These are phyloP conservation scores for Brachyptera risi DNA, from an alignment of 2,888 invertebrate species.

Conservation along the genomic window DNA sequence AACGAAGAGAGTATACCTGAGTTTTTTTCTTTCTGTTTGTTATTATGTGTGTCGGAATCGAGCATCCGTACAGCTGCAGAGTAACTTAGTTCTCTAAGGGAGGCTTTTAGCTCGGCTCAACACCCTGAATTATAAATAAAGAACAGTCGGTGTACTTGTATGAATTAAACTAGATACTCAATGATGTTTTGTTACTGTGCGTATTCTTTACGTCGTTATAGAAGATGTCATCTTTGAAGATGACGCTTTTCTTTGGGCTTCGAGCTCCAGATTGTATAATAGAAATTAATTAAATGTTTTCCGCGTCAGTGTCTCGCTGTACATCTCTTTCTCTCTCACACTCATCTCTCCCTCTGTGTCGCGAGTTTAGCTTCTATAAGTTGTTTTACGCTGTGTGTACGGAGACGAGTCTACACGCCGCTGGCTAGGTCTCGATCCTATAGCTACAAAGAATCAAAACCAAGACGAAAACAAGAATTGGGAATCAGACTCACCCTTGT, in stretches of 20 bases:
- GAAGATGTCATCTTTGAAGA: neutral
- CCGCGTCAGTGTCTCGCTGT: neutral
- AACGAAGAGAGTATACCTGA: slow-evolving; percentile 20
- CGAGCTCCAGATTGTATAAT: neutral
- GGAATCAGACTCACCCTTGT: slow-evolving; percentile 18
- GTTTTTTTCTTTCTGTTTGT: slow-evolving; percentile 7
- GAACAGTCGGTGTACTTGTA: neutral
- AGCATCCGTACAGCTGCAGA: slow-evolving; percentile 5
- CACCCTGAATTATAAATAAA: slow-evolving; percentile 13
- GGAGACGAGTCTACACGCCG: neutral
- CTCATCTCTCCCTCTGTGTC: neutral
- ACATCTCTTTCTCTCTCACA: neutral
- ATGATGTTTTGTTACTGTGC: too few relatives aligned
- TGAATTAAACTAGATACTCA: neutral
- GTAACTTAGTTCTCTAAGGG: neutral
- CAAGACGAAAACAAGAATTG: slow-evolving; percentile 18
- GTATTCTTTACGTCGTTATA: neutral
- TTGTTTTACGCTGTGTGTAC: neutral
- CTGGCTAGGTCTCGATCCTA: neutral
- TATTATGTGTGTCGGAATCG: too few relatives aligned
- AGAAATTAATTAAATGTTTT: neutral
- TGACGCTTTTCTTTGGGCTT: neutral
- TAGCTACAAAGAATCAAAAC: slow-evolving; percentile 17
- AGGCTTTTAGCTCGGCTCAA: slow-evolving; percentile 14
- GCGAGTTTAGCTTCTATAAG: neutral